These are phyloP conservation scores for Squalus acanthias DNA, from an alignment of 2,797 vertebrate genomes.

Conservation along the genomic window DNA sequence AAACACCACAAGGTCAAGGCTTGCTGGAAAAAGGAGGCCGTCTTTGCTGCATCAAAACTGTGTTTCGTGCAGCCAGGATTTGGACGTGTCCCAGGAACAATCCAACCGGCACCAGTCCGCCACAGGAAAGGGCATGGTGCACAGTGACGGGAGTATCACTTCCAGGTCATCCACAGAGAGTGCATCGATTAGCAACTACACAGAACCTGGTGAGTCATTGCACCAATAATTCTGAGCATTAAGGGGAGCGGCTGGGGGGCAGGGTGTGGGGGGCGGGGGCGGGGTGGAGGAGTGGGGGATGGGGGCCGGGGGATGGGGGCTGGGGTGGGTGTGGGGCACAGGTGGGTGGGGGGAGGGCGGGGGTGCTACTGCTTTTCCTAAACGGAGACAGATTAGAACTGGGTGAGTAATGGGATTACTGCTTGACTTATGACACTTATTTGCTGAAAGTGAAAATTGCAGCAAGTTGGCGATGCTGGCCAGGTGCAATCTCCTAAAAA, in stretches of 20 bases:
- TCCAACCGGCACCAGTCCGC: constrained; percentile 40
- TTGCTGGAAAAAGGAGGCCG: constrained; percentile 45
- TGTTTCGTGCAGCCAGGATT: constrained; percentile 50
- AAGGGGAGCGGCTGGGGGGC: constrained; percentile 64
- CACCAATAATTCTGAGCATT: neutral
- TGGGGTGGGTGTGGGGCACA: neutral
- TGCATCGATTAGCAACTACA: constrained; percentile 64
- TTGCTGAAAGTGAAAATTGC: neutral
- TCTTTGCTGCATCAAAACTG: constrained; percentile 55
- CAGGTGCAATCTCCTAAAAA: neutral
- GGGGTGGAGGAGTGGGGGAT: neutral
- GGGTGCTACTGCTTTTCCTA: neutral
- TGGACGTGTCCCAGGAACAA: constrained; percentile 34
- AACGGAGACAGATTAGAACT: neutral
- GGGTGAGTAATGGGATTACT: neutral
- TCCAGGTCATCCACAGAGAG: constrained; percentile 70
- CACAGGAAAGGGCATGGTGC: constrained; percentile 43
- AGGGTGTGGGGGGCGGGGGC: too few species aligned
- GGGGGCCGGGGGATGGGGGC: neutral
- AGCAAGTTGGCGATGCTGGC: neutral
- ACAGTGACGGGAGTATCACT: neutral
- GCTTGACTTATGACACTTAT: neutral
- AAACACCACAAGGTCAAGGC: constrained; percentile 35
- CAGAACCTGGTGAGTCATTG: constrained; percentile 63
- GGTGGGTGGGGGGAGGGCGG: neutral